Base-by-base conservation (phyloP, 1,140 invertebrate species). In the Phortica variegata region DNA sequence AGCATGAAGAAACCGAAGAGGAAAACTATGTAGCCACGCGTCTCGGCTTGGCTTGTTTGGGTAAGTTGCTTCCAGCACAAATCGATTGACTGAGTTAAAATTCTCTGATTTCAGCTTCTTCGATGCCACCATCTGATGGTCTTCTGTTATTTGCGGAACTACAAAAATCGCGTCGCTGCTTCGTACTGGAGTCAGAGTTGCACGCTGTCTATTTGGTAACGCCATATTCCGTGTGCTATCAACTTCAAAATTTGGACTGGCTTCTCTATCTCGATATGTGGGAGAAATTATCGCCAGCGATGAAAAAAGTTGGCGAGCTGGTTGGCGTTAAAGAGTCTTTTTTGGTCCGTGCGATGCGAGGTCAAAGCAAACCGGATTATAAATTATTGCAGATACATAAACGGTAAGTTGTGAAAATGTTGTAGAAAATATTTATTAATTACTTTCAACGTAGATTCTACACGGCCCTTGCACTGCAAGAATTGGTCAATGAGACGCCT, bases 201-300 rank as follows among this genome's bases (percentile, higher is more conserved):
- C 97, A 99, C 77, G 83, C 98, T 23, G 84, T 98, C 38, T 98
- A 98, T 78, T 79, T 95, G 60, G 91, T 95, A 2, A 95, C 92
- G 3, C 92, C 92, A 1, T 88, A 91, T 45, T 90, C 87, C 69
- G 83, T 89, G 13, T 85, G 87, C 61, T 85, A 84, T 68, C 85
- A 91, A 61, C 87, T 90, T 78, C 79, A 80, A 50, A 82, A 85
- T 44, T 80, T 97, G 26, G 91, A 97, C 77, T 98, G 95, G 95
- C 83, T 93, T 68, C 81, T 87, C 47, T 92, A 87, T 68, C 77
- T 96, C 9, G 85, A 85, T 53, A 65, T 95, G 13, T 97, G 91
- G 91, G 90, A 91, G 62, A 81, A 82, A 31, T 78, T 98, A 3
- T 82, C 85, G n/a, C 78, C 84, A 41, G 86, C 84, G 53, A 88